These are phyloP conservation scores for Oxygymnocypris stewartii DNA, from an alignment of 2,113 vertebrate genomes.

Conservation along the genomic window DNA sequence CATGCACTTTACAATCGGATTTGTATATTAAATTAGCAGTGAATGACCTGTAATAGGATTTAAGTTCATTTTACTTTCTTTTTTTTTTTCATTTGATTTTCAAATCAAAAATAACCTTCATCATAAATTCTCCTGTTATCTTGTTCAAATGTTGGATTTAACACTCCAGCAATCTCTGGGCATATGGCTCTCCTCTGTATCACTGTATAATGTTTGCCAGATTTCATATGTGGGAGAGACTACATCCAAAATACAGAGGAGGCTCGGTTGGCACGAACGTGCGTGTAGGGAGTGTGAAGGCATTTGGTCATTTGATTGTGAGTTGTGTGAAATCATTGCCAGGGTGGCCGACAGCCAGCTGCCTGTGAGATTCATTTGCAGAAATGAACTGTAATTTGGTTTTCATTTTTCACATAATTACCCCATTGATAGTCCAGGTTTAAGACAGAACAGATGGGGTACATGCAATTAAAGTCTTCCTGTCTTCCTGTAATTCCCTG, in stretches of 20 bases:
- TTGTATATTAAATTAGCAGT: not conserved
- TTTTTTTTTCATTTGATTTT: not conserved
- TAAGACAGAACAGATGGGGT: not conserved
- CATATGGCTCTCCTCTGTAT: slow-evolving; percentile 11
- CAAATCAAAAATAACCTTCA: not conserved
- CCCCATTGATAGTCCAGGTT: slow-evolving; percentile 12
- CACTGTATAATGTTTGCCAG: slow-evolving; percentile 27
- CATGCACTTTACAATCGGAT: slow-evolving; percentile 2
- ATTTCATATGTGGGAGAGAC: slow-evolving; percentile 39
- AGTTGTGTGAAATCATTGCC: slow-evolving; percentile 25
- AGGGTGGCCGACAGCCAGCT: slow-evolving; percentile 22
- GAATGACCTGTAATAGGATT: not conserved
- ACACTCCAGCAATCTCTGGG: slow-evolving; percentile 9
- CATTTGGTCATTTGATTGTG: slow-evolving; percentile 27
- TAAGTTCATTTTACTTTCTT: not conserved
- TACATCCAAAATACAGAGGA: not conserved
- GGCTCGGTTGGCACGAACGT: not conserved
- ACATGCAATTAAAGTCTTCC: not conserved
- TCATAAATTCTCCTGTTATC: not conserved
- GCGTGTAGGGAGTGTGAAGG: slow-evolving; percentile 33
- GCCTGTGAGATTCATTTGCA: slow-evolving; percentile 38
- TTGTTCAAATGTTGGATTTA: not conserved
- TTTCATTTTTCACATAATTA: slow-evolving; percentile 35
- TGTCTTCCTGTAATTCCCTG: no score
- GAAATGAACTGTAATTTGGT: slow-evolving; percentile 32